Evolutionary conservation across 2,797 vertebrate species (phyloP).

Genomic region (Manis crassicaudata): DNA sequence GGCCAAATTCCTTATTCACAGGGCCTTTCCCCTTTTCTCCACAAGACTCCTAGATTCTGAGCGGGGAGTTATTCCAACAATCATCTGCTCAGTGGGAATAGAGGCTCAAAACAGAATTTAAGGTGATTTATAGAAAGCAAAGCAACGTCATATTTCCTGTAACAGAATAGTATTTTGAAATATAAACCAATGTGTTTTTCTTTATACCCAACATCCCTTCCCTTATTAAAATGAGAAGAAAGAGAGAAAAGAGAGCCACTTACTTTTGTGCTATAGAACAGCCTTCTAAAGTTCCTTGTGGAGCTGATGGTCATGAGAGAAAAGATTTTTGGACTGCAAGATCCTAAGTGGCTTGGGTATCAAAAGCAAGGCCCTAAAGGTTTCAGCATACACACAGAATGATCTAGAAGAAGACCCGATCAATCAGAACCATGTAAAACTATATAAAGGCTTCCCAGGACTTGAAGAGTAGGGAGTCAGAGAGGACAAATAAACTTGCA

Average conservation of each 20-base stretch:
- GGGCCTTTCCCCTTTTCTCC: background rate
- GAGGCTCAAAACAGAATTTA: conserved; percentile 48
- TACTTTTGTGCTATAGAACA: conserved; percentile 25
- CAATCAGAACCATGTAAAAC: conserved; percentile 4
- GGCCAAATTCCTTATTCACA: conserved; percentile 5
- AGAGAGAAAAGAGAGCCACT: conserved; percentile 37
- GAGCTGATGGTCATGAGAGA: conserved; percentile 19
- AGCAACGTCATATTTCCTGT: background rate
- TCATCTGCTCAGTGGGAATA: background rate
- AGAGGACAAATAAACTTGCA: background rate
- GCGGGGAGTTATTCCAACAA: background rate
- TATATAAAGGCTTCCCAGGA: conserved; percentile 1
- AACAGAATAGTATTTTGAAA: conserved; percentile 21
- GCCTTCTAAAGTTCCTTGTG: conserved; percentile 27
- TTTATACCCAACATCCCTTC: background rate
- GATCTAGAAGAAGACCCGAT: conserved; percentile 44
- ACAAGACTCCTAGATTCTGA: conserved; percentile 29
- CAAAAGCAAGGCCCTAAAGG: conserved; percentile 35
- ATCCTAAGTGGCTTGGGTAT: conserved; percentile 19
- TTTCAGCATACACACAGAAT: conserved; percentile 56
- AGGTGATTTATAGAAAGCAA: conserved; percentile 44
- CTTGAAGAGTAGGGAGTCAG: conserved; percentile 22
- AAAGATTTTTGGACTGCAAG: background rate
- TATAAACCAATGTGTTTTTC: conserved; percentile 24
- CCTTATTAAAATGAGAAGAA: conserved; percentile 54